Base-by-base conservation (phyloP, 2,888 invertebrate genomes). In the Papilio protenor region DNA sequence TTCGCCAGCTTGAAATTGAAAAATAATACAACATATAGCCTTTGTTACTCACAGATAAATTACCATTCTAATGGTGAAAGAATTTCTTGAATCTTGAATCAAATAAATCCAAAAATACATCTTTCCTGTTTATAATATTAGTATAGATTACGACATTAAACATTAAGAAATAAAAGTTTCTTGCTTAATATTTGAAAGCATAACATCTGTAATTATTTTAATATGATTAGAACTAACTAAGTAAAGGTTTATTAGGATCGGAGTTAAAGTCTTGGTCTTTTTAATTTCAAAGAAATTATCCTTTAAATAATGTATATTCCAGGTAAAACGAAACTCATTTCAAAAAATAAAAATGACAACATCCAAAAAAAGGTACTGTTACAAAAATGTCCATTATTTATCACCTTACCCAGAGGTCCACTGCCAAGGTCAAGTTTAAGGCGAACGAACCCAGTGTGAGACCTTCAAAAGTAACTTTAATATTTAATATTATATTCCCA, bases 401-500 rank as follows among this genome's bases (percentile, higher is more conserved):
- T 83, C 83, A 80, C 82, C 79, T 82, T 81, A 84, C 84, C 84
- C 82, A 85, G 86, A 82, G 82, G 84, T 85, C 84, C 83, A 80
- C 80, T 80, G 76, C 79, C 87, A 90, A 90, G 91, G 85, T 82
- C 84, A 81, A 80, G 77, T 76, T 81, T 55, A 81, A 82, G 87
- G 88, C 83, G 81, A 86, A 83, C 82, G 88, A 89, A 87, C 91
- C 84, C 76, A 75, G 73, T 66, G 73, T 72, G 73, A 79, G 77
- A 79, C 73, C 71, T 59, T 59, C 70, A 21, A 75, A 70, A 81
- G 80, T 79, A 71, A 74, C 1, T 40, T 40, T 40, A 40, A 40
- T 40, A 1, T 40, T 40, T 8, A 40, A 40, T 40, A 40, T 40
- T 40, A 33, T 33, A 4, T 33, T 33, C 33, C 27, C 27, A 27